Conservation (phyloP, 2,888 invertebrate species). For the Fragum sueziense region DNA sequence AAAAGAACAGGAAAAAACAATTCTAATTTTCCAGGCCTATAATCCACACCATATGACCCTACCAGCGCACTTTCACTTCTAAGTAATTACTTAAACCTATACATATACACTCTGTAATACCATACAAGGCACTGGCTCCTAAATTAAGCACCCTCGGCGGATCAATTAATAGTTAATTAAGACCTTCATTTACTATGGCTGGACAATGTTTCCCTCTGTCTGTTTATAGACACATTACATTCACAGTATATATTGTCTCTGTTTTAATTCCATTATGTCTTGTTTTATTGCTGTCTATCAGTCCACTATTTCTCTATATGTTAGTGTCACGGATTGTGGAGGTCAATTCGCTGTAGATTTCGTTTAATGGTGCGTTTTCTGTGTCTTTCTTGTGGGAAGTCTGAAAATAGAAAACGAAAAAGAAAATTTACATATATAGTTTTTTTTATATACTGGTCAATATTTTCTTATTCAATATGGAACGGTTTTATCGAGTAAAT, state of each 20-base stretch:
- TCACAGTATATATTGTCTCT: neutral
- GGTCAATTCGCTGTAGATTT: too few species aligned
- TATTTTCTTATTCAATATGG: too few species aligned
- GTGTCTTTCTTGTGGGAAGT: too few species aligned
- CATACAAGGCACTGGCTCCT: neutral
- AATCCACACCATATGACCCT: neutral
- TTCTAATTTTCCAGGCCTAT: neutral
- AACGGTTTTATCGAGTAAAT: too few species aligned
- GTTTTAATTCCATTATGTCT: slow-evolving; percentile 15
- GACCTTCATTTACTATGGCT: neutral
- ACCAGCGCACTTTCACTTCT: neutral
- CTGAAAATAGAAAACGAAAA: too few species aligned
- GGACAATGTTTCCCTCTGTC: neutral
- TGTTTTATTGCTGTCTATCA: neutral
- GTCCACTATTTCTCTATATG: too few species aligned
- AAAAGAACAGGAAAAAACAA: too few species aligned
- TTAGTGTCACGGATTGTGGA: too few species aligned
- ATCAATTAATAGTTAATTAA: slow-evolving; percentile 17
- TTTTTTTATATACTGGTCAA: too few species aligned
- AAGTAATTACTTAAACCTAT: neutral
- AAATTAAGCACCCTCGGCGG: neutral
- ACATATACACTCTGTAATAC: neutral
- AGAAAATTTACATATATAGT: too few species aligned
- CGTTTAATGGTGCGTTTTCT: too few species aligned
- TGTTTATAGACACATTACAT: neutral